These are phyloP conservation scores for Poecilia wingei DNA, from an alignment of 2,797 vertebrate genomes.

Conservation along the genomic window DNA sequence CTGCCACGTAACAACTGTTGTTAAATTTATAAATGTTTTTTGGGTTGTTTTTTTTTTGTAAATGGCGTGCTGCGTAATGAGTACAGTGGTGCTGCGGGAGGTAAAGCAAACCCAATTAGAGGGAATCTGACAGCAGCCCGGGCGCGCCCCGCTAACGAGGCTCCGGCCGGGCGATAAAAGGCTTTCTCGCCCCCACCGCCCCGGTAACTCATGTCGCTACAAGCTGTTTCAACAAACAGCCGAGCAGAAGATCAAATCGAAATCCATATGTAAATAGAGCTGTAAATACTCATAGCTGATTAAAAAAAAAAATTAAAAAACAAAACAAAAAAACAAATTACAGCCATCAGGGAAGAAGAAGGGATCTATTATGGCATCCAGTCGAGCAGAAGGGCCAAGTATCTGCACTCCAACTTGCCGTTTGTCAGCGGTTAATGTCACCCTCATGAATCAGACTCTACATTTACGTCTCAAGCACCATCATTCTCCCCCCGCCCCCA, in stretches of 20 bases:
- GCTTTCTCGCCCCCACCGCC: neutral
- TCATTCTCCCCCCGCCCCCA: constrained; percentile 18
- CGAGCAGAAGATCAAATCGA: neutral
- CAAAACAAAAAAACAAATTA: neutral
- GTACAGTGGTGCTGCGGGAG: constrained; percentile 7
- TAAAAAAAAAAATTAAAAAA: too few relatives aligned
- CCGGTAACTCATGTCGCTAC: neutral
- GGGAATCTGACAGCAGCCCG: constrained; percentile 30
- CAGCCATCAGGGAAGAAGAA: constrained; percentile 9
- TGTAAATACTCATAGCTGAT: constrained; percentile 21
- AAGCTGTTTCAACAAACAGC: constrained; percentile 20
- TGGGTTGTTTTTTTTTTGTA: constrained; percentile 10
- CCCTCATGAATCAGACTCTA: constrained; percentile 39
- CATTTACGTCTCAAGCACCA: constrained; percentile 38
- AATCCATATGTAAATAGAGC: constrained; percentile 36
- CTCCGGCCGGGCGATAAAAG: constrained; percentile 13
- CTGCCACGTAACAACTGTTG: constrained; percentile 21
- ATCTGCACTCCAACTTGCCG: constrained; percentile 12
- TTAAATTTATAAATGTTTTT: constrained; percentile 35
- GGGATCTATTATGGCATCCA: neutral
- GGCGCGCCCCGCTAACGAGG: constrained; percentile 30
- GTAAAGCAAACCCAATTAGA: constrained; percentile 21
- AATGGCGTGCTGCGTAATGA: constrained; percentile 23
- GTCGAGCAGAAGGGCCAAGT: constrained; percentile 18
- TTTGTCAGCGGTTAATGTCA: constrained; percentile 52